A percentile compares a stretch with the other conserved stretches of the same genome.
phyloP scores from a whole-genome alignment of 2,888 invertebrate species.

The Xestia xanthographa region DNA sequence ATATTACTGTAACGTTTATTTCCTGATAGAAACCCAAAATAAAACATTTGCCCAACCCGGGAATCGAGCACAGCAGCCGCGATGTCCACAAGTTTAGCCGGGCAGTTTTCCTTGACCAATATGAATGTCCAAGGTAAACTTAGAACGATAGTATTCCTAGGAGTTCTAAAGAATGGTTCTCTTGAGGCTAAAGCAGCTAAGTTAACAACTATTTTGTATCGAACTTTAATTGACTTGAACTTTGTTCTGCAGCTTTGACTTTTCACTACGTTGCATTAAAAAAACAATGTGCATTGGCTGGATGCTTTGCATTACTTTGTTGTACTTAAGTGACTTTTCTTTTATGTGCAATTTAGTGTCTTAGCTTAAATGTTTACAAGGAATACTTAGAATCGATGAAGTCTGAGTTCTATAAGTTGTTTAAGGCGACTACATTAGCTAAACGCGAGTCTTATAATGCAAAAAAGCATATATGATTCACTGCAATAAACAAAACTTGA shows the following conservation, averaged over 20 bases:
- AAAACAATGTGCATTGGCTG: not conserved
- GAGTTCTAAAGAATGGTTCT: not conserved
- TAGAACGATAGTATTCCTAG: not conserved
- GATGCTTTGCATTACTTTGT: not conserved
- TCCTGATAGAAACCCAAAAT: not conserved
- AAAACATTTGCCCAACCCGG: not conserved
- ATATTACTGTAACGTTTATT: too few relatives aligned
- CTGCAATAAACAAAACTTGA: too few relatives aligned
- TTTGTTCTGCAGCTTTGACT: not conserved
- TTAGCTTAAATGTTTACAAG: not conserved
- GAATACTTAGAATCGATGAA: too few relatives aligned
- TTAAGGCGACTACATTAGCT: too few relatives aligned
- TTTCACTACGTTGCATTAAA: slow-evolving; percentile 4
- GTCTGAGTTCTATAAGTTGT: not conserved
- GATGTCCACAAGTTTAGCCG: not conserved
- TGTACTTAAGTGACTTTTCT: not conserved
- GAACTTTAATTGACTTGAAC: slow-evolving; percentile 45
- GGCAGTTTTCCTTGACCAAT: not conserved
- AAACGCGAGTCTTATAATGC: too few relatives aligned
- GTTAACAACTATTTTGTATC: slow-evolving; percentile 2
- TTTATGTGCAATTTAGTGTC: not conserved
- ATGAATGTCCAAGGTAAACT: not conserved
- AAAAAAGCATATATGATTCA: too few relatives aligned
- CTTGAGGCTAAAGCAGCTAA: not conserved
- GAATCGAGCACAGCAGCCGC: not conserved